Evolutionary conservation across 2,113 vertebrate genomes (phyloP), one percentile per base, ranked within the genome.

Genomic region (Pelusios castaneus): DNA sequence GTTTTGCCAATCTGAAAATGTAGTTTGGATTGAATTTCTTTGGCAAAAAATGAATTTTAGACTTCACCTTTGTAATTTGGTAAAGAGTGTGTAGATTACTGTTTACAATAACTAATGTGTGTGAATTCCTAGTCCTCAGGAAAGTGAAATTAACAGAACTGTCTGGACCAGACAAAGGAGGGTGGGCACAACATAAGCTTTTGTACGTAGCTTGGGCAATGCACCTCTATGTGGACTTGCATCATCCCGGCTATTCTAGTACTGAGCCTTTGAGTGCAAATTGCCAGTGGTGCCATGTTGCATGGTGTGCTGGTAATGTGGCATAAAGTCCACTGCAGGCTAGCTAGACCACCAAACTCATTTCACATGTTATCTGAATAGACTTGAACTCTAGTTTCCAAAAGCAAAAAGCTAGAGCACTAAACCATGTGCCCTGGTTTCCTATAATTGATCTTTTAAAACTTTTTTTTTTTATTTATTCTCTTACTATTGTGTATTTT

Each of bases 401-500:
- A 97, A 98, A 97, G 95, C 94, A 95, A 97, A 98, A 98, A 98
- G 96, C 96, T 97, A 96, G 95, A 97, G 95, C 97, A 97, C 96
- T 97, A 87, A 97, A 97, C 96, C 94, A 92, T 79, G 96, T 98
- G 98, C 98, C 96, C 97, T 98, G 97, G 97, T 97, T 98, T 97
- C 97, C 97, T 97, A 93, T 98, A 97, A 97, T 97, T 98, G 97
- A 98, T 97, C 96, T 97, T 97, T 97, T 97, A 95, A 97, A 97
- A 29, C 45, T 80, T 94, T 97, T 97, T 97, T n/a, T 97, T 98
- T 97, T 97, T 97, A 97, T 97, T 97, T 97, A 97, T 56, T 97
- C 98, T 98, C 98, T 98, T 98, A 98, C 97, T 98, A 96, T 98
- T 98, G 97, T 98, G 97, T 98, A 97, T 98, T 98, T 98, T 98